A percentile compares a stretch with the other conserved stretches of the same genome.
These are phyloP conservation scores for Agonopterix heracliana DNA, from an alignment of 2,888 invertebrate genomes.

Conservation along the genomic window DNA sequence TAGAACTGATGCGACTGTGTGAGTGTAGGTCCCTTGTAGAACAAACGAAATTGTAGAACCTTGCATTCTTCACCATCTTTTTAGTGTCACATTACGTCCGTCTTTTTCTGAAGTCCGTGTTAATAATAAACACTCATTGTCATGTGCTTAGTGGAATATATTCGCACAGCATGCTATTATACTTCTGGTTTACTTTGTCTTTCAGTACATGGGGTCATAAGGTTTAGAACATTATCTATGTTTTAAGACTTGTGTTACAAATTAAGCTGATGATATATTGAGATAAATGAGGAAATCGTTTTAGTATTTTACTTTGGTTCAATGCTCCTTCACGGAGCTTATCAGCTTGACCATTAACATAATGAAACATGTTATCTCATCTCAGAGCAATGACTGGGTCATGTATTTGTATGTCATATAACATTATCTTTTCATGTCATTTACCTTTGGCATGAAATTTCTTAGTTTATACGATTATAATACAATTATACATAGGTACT, in stretches of 20 bases:
- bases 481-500: background rate
- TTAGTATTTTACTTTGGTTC: conserved; percentile 21
- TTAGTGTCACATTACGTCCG: no score
- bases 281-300: background rate
- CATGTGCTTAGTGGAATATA: background rate
- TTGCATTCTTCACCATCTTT: no score
- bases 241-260: background rate
- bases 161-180: no score
- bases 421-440: conserved; percentile 42
- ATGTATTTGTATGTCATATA: conserved; percentile 33
- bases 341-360: background rate
- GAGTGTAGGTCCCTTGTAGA: no score
- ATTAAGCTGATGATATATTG: no score
- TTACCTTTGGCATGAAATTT: conserved; percentile 33
- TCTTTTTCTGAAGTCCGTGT: no score
- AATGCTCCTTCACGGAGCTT: conserved; percentile 26
- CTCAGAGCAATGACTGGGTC: conserved; percentile 46
- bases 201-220: no score
- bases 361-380: conserved; percentile 6
- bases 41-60: no score
- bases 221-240: no score
- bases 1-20: no score
- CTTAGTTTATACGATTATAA: conserved; percentile 2
- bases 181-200: no score
- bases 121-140: conserved; percentile 14